Percentiles rank a stretch among this genome's conserved stretches.
phyloP scores from a whole-genome alignment of 1,140 invertebrate species.

The Aphaenogaster floridana region DNA sequence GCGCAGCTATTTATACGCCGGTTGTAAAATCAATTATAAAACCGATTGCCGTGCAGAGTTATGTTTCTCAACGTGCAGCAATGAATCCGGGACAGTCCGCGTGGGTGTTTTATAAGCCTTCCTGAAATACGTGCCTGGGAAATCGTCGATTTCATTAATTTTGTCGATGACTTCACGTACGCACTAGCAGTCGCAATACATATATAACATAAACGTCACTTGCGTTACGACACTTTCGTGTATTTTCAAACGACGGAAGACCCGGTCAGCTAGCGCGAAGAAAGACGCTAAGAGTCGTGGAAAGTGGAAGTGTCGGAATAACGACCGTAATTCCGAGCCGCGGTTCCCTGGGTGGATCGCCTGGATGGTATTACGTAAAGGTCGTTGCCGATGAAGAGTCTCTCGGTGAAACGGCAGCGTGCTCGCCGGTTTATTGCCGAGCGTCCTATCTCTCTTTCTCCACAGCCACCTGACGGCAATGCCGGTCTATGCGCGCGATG shows the following conservation, averaged over 20 bases:
- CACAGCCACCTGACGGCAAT: slow-evolving; percentile 65
- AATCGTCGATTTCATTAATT: slow-evolving; percentile 25
- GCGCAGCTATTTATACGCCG: not conserved
- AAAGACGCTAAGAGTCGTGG: slow-evolving; percentile 62
- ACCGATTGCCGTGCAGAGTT: not conserved
- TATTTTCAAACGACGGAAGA: slow-evolving; percentile 36
- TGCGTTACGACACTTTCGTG: slow-evolving; percentile 31
- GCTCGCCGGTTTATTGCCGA: not conserved
- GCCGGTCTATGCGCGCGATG: not conserved
- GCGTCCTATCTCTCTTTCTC: slow-evolving; percentile 70
- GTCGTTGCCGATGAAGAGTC: slow-evolving; percentile 79
- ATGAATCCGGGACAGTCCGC: not conserved
- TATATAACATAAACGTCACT: not conserved
- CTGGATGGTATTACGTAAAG: slow-evolving; percentile 80
- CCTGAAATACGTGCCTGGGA: slow-evolving; percentile 4
- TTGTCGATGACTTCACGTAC: slow-evolving; percentile 32
- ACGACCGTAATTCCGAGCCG: slow-evolving; percentile 70
- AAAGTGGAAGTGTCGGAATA: slow-evolving; percentile 77
- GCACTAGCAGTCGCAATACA: not conserved
- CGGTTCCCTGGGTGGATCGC: slow-evolving; percentile 31
- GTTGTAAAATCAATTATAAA: slow-evolving; percentile 18
- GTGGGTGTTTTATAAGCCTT: not conserved
- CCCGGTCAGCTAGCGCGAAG: not conserved
- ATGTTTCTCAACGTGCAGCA: not conserved
- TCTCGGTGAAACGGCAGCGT: slow-evolving; percentile 81